A percentile compares a stretch with the other conserved stretches of the same genome.
These are phyloP conservation scores for Eutolmus rufibarbis DNA, from an alignment of 2,888 invertebrate species.

Conservation along the genomic window DNA sequence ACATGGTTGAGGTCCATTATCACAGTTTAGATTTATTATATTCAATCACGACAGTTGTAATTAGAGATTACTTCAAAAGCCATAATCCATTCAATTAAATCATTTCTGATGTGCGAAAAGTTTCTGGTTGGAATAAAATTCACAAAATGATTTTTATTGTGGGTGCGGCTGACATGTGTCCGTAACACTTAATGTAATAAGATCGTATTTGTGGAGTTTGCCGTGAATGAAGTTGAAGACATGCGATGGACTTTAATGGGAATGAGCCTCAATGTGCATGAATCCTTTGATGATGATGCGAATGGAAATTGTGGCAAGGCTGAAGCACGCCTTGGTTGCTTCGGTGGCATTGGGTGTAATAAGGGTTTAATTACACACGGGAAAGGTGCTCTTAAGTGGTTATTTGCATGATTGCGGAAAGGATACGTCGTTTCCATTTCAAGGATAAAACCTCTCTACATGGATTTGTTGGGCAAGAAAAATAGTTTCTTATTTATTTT, in stretches of 20 bases:
- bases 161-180: neutral
- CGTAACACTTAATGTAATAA: neutral
- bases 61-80: neutral
- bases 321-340: neutral
- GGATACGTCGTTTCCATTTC: neutral
- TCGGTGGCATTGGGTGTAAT: neutral
- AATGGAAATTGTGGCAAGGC: neutral
- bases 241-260: neutral
- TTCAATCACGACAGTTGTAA: neutral
- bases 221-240: neutral
- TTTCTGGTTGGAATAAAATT: neutral
- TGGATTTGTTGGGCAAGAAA: neutral
- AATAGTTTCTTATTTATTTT: neutral
- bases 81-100: neutral
- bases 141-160: neutral
- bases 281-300: neutral
- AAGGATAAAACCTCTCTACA: neutral
- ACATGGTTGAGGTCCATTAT: slow-evolving; percentile 46
- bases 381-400: neutral
- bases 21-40: slow-evolving; percentile 9
- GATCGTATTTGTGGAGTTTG: neutral
- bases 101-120: neutral
- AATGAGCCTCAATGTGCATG: neutral
- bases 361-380: neutral
- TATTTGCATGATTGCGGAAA: neutral